Base-by-base conservation (phyloP, 2,888 invertebrate genomes). In the Leucophora obtusa region DNA sequence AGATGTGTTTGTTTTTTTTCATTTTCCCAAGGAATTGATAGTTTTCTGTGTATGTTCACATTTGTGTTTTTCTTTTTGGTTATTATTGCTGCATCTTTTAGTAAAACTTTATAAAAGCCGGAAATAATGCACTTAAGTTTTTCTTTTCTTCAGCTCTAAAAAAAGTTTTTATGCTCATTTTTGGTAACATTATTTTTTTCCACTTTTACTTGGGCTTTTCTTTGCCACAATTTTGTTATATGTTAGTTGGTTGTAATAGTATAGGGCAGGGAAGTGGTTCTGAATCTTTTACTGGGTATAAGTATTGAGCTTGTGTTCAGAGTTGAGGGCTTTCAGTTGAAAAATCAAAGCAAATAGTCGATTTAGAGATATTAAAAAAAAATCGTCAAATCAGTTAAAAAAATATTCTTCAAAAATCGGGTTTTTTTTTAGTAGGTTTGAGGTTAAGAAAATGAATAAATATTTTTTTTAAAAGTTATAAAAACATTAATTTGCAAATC, bases 111-210 rank as follows among this genome's bases (percentile, higher is more conserved):
- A 83, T 84, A 85, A 86, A 85, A 86, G 85, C 85, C 86, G 86
- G 86, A 86, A 86, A 86, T 86, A 86, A 86, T 86, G 85, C 86
- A 86, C 86, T 86, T 85, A 85, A 77, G 60, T 56, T 70, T 80
- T 69, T 54, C 50, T 68, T 60, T 65, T 60, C 51, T 11, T 0
- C n/a, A 28, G 1, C 17, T 54, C 24, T 1, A 38, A 10, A 5
- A n/a, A 47, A n/a, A n/a, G 43, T 65, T 75, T 66, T 62, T 65
- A 33, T 62, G n/a, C 56, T 53, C 63, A 3, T 15, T 66, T 54
- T 74, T 62, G 35, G 21, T 63, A 15, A 17, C 38, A 68, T 43
- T 63, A 50, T 59, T 58, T 56, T 54, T 53, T 53, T 59, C n/a
- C n/a, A 62, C 43, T 33, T 65, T 50, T 38, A 53, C 6, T 62